Percentiles rank a stretch among this genome's conserved stretches.
phyloP scores from a whole-genome alignment of 2,888 invertebrate species.

The Xiphydria camelus region DNA sequence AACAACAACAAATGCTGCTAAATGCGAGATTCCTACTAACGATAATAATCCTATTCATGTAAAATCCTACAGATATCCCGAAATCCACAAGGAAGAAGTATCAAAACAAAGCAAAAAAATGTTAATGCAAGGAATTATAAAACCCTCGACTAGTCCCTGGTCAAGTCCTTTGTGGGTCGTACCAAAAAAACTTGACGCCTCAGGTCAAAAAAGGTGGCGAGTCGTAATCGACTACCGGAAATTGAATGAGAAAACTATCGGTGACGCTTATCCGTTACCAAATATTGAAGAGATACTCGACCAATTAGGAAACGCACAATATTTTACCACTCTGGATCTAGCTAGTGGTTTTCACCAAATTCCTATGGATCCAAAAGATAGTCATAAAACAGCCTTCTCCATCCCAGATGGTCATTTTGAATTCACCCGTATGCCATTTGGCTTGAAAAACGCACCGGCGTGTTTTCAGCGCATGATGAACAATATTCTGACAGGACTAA shows the following conservation, averaged over 20 bases:
- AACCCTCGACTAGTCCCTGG: constrained; percentile 42
- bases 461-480: constrained; percentile 53
- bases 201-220: constrained; percentile 41
- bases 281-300: too few species aligned
- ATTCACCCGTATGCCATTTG: constrained; percentile 47
- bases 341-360: constrained; percentile 55
- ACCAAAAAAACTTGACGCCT: constrained; percentile 44
- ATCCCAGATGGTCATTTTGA: constrained; percentile 43
- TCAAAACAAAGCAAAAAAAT: constrained; percentile 38
- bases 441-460: constrained; percentile 52
- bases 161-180: constrained; percentile 47
- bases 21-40: constrained; percentile 4
- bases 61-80: constrained; percentile 29
- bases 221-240: constrained; percentile 39
- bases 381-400: constrained; percentile 47
- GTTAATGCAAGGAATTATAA: constrained; percentile 41
- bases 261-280: constrained; percentile 8
- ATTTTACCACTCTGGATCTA: too few species aligned
- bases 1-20: constrained; percentile 5
- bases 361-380: constrained; percentile 32
- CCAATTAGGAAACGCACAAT: too few species aligned
- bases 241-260: constrained; percentile 30
- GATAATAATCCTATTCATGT: constrained; percentile 9
- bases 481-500: constrained; percentile 41
- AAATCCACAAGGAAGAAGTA: constrained; percentile 34